Conservation (phyloP, 2,797 vertebrate genomes). For the Sternotherus odoratus region DNA sequence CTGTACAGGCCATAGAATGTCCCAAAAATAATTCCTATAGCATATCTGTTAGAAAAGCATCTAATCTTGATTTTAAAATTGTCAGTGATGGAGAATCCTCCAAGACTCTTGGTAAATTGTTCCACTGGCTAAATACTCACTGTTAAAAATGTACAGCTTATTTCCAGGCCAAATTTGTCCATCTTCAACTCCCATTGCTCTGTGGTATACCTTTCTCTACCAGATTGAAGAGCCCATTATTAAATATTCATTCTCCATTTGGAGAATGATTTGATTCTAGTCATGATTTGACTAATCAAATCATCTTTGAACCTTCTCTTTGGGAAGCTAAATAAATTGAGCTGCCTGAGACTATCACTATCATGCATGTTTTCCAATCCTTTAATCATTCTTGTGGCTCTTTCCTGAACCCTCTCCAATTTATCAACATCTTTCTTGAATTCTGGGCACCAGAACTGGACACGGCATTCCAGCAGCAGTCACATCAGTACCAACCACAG, state of each 20-base stretch:
- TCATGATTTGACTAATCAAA: too few relatives aligned
- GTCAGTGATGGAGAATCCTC: background rate
- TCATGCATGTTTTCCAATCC: background rate
- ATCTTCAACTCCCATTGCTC: background rate
- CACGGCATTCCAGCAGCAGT: background rate
- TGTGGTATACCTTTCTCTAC: background rate
- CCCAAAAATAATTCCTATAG: background rate
- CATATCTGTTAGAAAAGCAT: background rate
- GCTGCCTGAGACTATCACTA: background rate
- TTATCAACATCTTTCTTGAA: background rate
- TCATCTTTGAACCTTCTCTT: background rate
- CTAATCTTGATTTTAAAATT: background rate
- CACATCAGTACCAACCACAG: background rate
- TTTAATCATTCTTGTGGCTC: background rate
- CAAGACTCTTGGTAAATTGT: background rate
- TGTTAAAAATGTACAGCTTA: background rate
- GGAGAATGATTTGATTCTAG: too few relatives aligned
- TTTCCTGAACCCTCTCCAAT: background rate
- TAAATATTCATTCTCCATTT: background rate
- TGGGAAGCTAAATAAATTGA: background rate
- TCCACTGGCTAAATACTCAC: background rate
- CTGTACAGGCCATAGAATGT: background rate
- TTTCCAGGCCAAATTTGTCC: background rate
- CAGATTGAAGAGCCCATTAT: background rate
- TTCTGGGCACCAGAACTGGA: background rate